Evolutionary conservation across 2,113 vertebrate species (phyloP).

Genomic region (Rhegmatorhina hoffmannsi): DNA sequence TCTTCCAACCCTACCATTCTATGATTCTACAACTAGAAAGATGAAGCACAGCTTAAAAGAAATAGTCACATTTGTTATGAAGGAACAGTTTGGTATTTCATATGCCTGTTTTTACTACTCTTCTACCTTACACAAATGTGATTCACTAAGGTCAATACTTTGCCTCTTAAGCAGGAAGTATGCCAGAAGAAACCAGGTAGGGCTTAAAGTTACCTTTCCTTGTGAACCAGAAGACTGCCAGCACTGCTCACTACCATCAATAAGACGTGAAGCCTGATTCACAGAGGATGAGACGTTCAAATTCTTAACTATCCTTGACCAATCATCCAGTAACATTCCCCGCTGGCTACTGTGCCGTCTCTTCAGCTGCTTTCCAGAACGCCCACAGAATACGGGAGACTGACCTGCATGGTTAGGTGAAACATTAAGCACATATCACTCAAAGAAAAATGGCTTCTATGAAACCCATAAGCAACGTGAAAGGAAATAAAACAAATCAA

Average conservation of each 20-base stretch:
- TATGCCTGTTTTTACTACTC: neutral
- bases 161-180: neutral
- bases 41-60: neutral
- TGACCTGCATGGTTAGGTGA: conserved; percentile 74
- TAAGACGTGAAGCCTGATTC: conserved; percentile 92
- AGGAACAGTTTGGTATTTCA: neutral
- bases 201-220: conserved; percentile 83
- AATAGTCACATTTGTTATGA: neutral
- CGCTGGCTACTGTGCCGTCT: conserved; percentile 88
- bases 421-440: neutral
- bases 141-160: neutral
- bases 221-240: conserved; percentile 99
- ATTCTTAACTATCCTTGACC: conserved; percentile 94
- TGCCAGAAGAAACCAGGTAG: neutral
- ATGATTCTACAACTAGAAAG: neutral
- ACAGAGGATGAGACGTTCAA: conserved; percentile 92
- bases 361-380: conserved; percentile 94
- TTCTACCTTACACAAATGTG: neutral
- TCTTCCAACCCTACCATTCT: neutral
- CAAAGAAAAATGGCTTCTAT: neutral
- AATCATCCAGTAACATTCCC: conserved; percentile 94
- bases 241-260: conserved; percentile 92
- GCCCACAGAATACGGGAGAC: conserved; percentile 90
- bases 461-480: neutral
- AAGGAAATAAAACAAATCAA: neutral